Conservation (phyloP, 2,888 invertebrate genomes). For the Hydroisotoma schaefferi region DNA sequence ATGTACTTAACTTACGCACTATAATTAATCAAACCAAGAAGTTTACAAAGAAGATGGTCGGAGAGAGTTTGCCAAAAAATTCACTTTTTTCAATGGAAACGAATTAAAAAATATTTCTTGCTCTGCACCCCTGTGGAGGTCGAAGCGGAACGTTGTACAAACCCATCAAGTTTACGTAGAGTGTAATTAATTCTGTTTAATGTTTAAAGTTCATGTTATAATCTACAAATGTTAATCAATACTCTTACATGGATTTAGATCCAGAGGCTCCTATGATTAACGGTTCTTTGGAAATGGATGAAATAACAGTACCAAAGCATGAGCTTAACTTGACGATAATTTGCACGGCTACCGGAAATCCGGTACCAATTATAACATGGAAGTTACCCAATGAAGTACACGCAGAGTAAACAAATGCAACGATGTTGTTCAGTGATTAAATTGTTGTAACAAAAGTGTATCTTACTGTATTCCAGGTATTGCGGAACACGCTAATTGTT, state of each 20-base stretch:
- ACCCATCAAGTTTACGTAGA: conserved; percentile 13
- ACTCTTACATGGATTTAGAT: too few relatives aligned
- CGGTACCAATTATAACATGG: conserved; percentile 24
- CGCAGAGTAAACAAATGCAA: too few relatives aligned
- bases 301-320: background rate
- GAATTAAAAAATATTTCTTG: conserved; percentile 17
- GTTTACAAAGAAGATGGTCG: conserved; percentile 13
- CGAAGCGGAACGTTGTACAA: conserved; percentile 4
- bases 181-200: conserved; percentile 12
- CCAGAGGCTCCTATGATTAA: conserved; percentile 17
- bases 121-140: conserved; percentile 22
- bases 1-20: background rate
- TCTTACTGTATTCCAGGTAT: too few relatives aligned
- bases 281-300: background rate
- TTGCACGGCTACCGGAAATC: conserved; percentile 26
- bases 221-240: background rate
- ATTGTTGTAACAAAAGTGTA: too few relatives aligned
- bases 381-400: conserved; percentile 9
- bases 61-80: conserved; percentile 9
- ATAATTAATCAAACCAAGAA: background rate
- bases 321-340: background rate
- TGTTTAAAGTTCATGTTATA: background rate
- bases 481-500: too few relatives aligned
- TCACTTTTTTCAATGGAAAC: conserved; percentile 1
- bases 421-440: too few relatives aligned